These are phyloP conservation scores for Lagodon rhomboides DNA, from an alignment of 2,797 vertebrate genomes.

Conservation along the genomic window DNA sequence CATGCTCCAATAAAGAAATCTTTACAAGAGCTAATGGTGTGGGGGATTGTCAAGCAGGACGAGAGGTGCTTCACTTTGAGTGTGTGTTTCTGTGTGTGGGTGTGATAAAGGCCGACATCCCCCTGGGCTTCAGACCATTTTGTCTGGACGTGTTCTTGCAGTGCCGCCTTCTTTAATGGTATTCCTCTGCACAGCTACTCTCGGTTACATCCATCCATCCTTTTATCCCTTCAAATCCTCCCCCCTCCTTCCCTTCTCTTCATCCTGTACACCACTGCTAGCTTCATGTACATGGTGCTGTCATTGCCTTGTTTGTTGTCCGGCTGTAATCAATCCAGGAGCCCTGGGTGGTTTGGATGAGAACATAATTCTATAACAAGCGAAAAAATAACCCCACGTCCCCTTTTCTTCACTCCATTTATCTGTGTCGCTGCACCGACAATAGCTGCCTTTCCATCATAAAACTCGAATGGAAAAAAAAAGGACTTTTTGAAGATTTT, in stretches of 20 bases:
- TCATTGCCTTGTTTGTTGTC: neutral
- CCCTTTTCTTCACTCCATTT: neutral
- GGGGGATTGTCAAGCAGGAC: slow-evolving; percentile 34
- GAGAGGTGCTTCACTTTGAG: slow-evolving; percentile 47
- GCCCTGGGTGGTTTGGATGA: slow-evolving; percentile 3
- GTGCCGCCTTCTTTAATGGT: slow-evolving; percentile 51
- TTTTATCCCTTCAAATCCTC: slow-evolving; percentile 15
- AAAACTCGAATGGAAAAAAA: neutral
- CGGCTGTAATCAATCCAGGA: slow-evolving; percentile 40
- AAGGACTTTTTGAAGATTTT: neutral
- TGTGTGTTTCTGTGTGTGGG: slow-evolving; percentile 48
- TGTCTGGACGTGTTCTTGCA: slow-evolving; percentile 54
- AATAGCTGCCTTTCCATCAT: slow-evolving; percentile 1
- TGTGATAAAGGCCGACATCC: slow-evolving; percentile 51
- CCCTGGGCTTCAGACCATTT: slow-evolving; percentile 53
- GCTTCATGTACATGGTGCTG: slow-evolving; percentile 8
- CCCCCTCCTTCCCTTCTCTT: neutral
- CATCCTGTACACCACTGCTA: neutral
- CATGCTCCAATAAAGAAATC: slow-evolving; percentile 64
- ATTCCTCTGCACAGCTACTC: slow-evolving; percentile 57
- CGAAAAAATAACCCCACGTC: slow-evolving; percentile 8
- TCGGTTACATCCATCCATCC: slow-evolving; percentile 38
- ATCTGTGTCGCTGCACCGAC: slow-evolving; percentile 6
- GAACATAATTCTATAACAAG: slow-evolving; percentile 1
- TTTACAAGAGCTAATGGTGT: slow-evolving; percentile 54